phyloP scores from a whole-genome alignment of 2,113 vertebrate species.

The Alethe castanea region DNA sequence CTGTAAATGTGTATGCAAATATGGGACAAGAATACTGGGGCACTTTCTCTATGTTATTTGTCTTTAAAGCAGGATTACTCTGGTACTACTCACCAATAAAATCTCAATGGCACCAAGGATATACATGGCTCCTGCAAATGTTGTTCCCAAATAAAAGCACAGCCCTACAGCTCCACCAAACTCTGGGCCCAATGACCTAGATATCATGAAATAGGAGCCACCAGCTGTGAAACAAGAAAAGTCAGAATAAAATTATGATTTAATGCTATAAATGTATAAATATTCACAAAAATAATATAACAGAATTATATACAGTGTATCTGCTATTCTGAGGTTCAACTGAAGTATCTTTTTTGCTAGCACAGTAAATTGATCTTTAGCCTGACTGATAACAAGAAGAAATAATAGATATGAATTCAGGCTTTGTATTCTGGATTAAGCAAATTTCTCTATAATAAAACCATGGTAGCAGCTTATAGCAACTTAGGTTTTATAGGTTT shows the following conservation, averaged over 20 bases:
- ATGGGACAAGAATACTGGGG: background rate
- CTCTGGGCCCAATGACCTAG: slow-evolving; percentile 93
- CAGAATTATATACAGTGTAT: background rate
- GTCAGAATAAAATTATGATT: background rate
- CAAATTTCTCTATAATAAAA: background rate
- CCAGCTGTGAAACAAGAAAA: slow-evolving; percentile 79
- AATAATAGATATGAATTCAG: background rate
- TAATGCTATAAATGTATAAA: background rate
- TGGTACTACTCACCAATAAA: slow-evolving; percentile 83
- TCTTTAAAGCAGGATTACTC: slow-evolving; percentile 23
- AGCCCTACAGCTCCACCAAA: slow-evolving; percentile 97
- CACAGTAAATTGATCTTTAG: background rate
- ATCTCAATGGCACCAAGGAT: slow-evolving; percentile 97
- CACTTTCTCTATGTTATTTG: background rate
- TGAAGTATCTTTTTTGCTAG: background rate
- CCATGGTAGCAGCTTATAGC: background rate
- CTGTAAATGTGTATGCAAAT: background rate
- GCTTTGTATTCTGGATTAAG: background rate
- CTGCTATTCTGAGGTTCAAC: background rate
- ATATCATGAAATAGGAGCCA: slow-evolving; percentile 98
- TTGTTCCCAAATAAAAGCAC: slow-evolving; percentile 96
- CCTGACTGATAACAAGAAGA: background rate
- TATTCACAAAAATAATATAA: background rate
- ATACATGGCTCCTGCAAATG: slow-evolving; percentile 97
- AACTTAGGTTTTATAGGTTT: background rate